These are phyloP conservation scores for Pygoscelis adeliae DNA, from an alignment of 2,113 vertebrate genomes.

Conservation along the genomic window DNA sequence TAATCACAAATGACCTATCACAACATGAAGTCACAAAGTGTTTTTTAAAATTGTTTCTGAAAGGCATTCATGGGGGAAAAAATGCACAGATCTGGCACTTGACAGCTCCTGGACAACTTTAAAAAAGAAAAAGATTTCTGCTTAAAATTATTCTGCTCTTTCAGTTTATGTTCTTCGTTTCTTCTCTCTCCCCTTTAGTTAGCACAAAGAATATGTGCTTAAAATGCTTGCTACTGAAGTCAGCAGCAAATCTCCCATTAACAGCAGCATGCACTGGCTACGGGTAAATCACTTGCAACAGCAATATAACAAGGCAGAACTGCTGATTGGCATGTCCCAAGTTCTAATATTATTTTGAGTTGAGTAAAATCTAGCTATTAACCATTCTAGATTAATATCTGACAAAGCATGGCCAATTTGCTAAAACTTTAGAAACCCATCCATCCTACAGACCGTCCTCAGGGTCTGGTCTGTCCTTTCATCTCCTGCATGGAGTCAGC, in stretches of 20 bases:
- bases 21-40: constrained; percentile 36
- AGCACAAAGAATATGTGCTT: neutral
- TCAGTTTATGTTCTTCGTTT: neutral
- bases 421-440: neutral
- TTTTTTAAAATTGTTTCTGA: constrained; percentile 43
- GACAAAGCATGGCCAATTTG: neutral
- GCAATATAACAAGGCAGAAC: neutral
- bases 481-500: neutral
- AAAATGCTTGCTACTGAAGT: neutral
- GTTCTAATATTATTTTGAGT: neutral
- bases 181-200: neutral
- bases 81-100: constrained; percentile 22
- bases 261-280: neutral
- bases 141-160: constrained; percentile 3
- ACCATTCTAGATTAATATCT: neutral
- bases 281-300: neutral
- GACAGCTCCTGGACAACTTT: constrained; percentile 6
- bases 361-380: neutral
- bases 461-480: neutral
- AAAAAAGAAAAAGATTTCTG: neutral
- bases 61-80: constrained; percentile 24
- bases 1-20: constrained; percentile 59
- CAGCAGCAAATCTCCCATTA: neutral
- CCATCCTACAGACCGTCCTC: neutral
- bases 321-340: neutral